These are phyloP conservation scores for Digitonthophagus gazella DNA, from an alignment of 2,888 invertebrate genomes.

Conservation along the genomic window DNA sequence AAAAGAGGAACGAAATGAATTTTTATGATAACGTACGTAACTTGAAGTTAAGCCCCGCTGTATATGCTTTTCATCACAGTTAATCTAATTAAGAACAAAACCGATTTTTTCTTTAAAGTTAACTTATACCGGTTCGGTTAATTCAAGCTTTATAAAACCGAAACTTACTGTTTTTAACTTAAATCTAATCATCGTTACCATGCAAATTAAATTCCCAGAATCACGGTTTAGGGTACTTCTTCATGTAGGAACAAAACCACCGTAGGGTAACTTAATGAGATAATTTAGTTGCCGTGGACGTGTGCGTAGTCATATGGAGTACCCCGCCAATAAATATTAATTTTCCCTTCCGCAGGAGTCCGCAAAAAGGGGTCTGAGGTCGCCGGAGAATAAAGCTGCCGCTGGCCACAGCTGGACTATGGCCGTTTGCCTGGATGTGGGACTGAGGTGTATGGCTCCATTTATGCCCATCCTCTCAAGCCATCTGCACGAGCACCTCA, in stretches of 20 bases:
- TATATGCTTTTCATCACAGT: too few relatives aligned
- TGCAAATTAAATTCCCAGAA: background rate
- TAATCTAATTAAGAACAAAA: too few relatives aligned
- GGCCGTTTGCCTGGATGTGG: conserved; percentile 79
- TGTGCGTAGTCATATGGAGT: background rate
- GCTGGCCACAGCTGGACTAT: conserved; percentile 70
- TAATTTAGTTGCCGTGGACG: background rate
- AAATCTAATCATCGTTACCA: too few relatives aligned
- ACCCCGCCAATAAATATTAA: conserved; percentile 4
- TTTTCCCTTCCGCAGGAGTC: conserved; percentile 65
- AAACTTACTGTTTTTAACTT: too few relatives aligned
- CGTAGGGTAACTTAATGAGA: background rate
- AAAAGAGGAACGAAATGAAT: background rate
- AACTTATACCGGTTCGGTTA: too few relatives aligned
- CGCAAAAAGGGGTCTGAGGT: conserved; percentile 81
- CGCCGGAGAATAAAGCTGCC: conserved; percentile 49
- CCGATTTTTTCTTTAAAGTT: too few relatives aligned
- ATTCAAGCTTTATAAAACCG: too few relatives aligned
- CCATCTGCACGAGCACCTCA: conserved; percentile 91
- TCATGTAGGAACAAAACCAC: background rate
- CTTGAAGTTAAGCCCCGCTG: too few relatives aligned
- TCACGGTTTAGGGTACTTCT: background rate
- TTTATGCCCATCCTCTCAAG: conserved; percentile 98
- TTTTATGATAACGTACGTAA: background rate
- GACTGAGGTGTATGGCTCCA: conserved; percentile 84